These are phyloP conservation scores for Chloromyia formosa DNA, from an alignment of 2,888 invertebrate genomes.

Conservation along the genomic window DNA sequence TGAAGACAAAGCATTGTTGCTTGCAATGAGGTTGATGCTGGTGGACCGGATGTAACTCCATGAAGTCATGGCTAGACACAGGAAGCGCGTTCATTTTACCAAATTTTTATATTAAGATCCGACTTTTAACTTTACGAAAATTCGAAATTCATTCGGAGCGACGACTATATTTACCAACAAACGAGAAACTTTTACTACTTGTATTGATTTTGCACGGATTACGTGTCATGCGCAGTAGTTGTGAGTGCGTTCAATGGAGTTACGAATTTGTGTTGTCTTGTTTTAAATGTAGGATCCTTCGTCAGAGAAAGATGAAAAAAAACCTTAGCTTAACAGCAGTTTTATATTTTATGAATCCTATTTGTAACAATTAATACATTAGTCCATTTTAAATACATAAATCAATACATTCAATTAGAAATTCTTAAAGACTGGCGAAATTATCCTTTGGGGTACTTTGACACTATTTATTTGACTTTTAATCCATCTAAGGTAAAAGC, in stretches of 20 bases:
- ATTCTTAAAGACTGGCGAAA: neutral
- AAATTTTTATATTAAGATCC: neutral
- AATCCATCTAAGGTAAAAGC: constrained; percentile 45
- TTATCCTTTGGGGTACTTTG: constrained; percentile 5
- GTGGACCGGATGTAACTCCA: constrained; percentile 62
- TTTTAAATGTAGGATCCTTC: no score
- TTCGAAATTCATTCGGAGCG: neutral
- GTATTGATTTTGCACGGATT: no score
- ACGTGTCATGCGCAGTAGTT: no score
- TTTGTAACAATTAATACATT: no score
- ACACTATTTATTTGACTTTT: constrained; percentile 31
- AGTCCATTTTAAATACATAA: no score
- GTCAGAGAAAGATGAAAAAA: no score
- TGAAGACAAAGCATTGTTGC: constrained; percentile 64
- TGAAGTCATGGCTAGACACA: constrained; percentile 63
- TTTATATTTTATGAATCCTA: no score
- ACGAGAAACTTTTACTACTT: constrained; percentile 3
- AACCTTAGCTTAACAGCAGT: no score
- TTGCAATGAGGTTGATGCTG: constrained; percentile 61
- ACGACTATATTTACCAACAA: constrained; percentile 45
- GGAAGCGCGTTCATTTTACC: constrained; percentile 58
- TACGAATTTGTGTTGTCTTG: no score
- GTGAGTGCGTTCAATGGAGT: no score
- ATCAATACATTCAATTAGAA: no score
- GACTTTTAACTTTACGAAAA: neutral